phyloP scores from a whole-genome alignment of 2,888 invertebrate species.

The Holacanthella duospinosa region DNA sequence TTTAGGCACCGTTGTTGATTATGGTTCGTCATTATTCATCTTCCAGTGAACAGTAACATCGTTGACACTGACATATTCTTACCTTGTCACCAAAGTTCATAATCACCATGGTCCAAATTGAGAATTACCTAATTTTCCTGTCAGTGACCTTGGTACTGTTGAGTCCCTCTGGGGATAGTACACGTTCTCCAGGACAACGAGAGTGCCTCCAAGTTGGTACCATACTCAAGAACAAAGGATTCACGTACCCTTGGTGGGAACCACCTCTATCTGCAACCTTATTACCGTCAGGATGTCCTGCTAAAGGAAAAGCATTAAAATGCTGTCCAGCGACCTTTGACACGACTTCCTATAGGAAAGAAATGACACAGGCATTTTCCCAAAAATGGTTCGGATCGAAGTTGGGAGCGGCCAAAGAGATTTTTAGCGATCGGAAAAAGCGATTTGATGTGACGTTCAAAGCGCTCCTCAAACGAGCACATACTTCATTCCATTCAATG shows the following conservation, averaged over 20 bases:
- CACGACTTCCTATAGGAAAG: slow-evolving; percentile 17
- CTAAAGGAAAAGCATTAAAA: slow-evolving; percentile 20
- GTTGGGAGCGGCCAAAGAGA: slow-evolving; percentile 21
- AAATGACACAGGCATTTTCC: slow-evolving; percentile 25
- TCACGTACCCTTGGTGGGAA: slow-evolving; percentile 37
- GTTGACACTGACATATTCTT: too few relatives aligned
- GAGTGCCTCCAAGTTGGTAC: background rate
- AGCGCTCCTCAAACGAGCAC: slow-evolving; percentile 31
- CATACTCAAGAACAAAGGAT: slow-evolving; percentile 28
- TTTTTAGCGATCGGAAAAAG: slow-evolving; percentile 33
- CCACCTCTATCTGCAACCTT: slow-evolving; percentile 9
- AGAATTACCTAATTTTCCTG: too few relatives aligned
- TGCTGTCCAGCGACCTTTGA: slow-evolving; percentile 32
- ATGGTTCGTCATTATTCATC: too few relatives aligned
- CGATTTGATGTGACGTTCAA: slow-evolving; percentile 37
- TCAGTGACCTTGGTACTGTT: too few relatives aligned
- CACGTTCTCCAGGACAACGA: background rate
- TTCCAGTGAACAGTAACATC: too few relatives aligned
- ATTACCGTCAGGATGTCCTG: slow-evolving; percentile 17
- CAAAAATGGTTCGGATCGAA: slow-evolving; percentile 36
- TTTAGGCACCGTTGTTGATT: too few relatives aligned
- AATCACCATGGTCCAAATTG: too few relatives aligned
- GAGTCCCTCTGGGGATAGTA: too few relatives aligned
- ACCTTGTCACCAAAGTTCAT: too few relatives aligned
- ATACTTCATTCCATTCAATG: slow-evolving; percentile 74